Percentiles rank a stretch among this genome's conserved stretches.
Conservation (phyloP, 1,140 invertebrate species). For the Phymorhynchus buccinoides region DNA sequence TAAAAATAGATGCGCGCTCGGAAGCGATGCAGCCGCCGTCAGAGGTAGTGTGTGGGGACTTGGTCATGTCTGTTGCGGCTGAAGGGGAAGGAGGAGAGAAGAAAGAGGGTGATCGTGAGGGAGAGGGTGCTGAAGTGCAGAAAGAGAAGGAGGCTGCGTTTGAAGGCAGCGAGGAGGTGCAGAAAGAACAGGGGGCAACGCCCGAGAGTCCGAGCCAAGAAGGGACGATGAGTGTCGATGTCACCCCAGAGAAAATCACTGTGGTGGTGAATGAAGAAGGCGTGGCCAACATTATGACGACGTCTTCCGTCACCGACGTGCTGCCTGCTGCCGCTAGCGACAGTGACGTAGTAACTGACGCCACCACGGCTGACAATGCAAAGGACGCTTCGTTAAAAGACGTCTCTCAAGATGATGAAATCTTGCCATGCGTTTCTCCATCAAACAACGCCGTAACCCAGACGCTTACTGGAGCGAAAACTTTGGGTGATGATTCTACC, state of each 20-base stretch:
- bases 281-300: neutral
- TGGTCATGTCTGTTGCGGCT: neutral
- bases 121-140: neutral
- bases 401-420: neutral
- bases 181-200: neutral
- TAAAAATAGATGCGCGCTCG: neutral
- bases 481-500: neutral
- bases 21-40: neutral
- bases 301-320: neutral
- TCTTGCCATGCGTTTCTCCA: neutral
- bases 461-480: slow-evolving; percentile 9
- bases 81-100: neutral
- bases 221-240: neutral
- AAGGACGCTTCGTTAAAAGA: neutral
- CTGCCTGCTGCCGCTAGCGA: neutral
- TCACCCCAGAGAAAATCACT: neutral
- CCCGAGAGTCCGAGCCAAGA: neutral
- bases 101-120: neutral
- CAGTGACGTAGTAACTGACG: neutral
- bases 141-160: neutral
- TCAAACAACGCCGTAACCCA: slow-evolving; percentile 31
- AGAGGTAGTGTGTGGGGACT: neutral
- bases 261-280: slow-evolving; percentile 10
- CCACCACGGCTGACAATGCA: neutral
- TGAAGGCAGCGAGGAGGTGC: too few relatives aligned